Evolutionary conservation across 2,888 invertebrate species (phyloP), one percentile per base, ranked within the genome.

Genomic region (Nephrotoma guestfalica): DNA sequence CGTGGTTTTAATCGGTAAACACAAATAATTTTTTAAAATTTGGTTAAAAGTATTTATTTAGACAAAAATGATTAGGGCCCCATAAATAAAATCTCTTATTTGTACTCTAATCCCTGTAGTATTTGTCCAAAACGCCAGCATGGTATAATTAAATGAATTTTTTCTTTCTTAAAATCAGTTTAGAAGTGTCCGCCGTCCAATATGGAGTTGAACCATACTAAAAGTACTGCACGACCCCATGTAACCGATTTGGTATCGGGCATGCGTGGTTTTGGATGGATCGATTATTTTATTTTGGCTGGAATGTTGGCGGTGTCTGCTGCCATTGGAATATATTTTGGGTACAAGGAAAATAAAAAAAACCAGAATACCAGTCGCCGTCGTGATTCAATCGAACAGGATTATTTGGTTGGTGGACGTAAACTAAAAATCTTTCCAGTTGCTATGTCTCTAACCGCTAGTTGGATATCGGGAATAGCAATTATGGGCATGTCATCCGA

Each of bases 401-500:
- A 84, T n/a, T 84, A 41, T 84, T 41, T 42, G 6, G 41, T 84
- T 41, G 84, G 84, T 0, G 84, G 84, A 13, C 84, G 84, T 2
- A 41, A 42, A 84, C 5, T 84, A 15, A 84, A 41, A n/a, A 15
- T 84, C 6, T 84, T 84, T 84, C 84, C 84, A 3, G 84, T 84
- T 4, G 41, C 84, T 6, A 41, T 84, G 84, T 84, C 84, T 1
- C 15, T 84, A 15, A 84, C 42, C 6, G 84, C 41, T 2, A 84
- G 41, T 41, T 41, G 41, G 13, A 6, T 84, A 84, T 94, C 94
- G 89, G 95, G 94, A 0, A 95, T 95, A 88, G 94, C 95, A 0
- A 90, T 95, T 43, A 90, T 95, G 88, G 86, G 86, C 15, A 96
- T 97, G 2, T 96, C 97, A 47, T 94, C 96, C 86, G 96, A 96